phyloP scores from a whole-genome alignment of 2,113 vertebrate species.

The Poeciliopsis prolifica region DNA sequence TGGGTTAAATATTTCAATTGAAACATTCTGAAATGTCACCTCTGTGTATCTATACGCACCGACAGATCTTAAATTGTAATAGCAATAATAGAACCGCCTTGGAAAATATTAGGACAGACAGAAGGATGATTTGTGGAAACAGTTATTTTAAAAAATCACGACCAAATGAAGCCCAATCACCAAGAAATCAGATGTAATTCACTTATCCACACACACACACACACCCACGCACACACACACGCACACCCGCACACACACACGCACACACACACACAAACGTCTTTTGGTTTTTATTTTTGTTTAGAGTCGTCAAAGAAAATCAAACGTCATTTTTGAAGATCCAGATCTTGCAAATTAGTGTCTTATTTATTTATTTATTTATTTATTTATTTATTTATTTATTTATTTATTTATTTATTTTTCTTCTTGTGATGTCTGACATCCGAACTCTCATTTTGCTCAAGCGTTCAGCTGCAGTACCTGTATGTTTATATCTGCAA shows the following conservation, averaged over 20 bases:
- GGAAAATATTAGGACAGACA: not conserved
- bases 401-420: slow-evolving; percentile 5
- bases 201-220: not conserved
- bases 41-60: not conserved
- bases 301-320: not conserved
- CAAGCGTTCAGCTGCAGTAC: slow-evolving; percentile 19
- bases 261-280: not conserved
- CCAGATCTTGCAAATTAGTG: slow-evolving; percentile 23
- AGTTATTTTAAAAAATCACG: slow-evolving; percentile 7
- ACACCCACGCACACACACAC: too few relatives aligned
- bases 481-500: slow-evolving; percentile 2
- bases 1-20: not conserved
- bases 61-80: not conserved
- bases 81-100: not conserved
- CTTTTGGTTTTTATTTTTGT: not conserved
- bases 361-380: not conserved
- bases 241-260: too few relatives aligned
- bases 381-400: not conserved
- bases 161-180: not conserved
- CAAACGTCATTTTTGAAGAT: slow-evolving; percentile 3
- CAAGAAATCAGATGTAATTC: not conserved
- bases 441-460: too few relatives aligned
- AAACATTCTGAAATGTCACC: not conserved
- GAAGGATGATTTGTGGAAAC: slow-evolving; percentile 4
- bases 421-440: not conserved